Evolutionary conservation across 2,113 vertebrate species (phyloP).

Genomic region (Urocolius indicus): DNA sequence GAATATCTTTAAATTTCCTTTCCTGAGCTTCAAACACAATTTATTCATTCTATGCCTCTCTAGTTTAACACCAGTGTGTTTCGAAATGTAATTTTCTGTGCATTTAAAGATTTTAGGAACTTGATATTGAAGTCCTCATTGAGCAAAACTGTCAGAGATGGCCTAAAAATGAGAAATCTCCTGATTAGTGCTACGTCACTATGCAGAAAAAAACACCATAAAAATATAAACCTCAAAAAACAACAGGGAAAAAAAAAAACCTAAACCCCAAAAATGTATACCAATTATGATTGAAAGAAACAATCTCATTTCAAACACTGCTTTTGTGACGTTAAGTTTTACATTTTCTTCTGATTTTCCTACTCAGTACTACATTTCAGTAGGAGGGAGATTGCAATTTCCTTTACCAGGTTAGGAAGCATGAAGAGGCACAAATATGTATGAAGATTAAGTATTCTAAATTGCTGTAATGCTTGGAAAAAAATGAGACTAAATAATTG

Average conservation of each 20-base stretch:
- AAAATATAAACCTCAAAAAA: no score
- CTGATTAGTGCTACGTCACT: neutral
- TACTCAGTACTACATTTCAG: neutral
- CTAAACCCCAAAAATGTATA: fast-evolving
- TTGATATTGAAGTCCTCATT: neutral
- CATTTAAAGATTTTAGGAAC: neutral
- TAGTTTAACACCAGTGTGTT: neutral
- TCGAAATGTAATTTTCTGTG: neutral
- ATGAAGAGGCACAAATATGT: neutral
- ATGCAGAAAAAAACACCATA: neutral
- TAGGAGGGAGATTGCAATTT: neutral
- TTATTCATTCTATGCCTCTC: neutral
- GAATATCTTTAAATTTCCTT: neutral
- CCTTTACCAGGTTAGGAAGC: neutral
- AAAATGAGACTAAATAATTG: neutral
- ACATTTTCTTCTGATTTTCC: neutral
- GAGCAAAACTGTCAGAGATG: neutral
- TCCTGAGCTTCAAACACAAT: neutral
- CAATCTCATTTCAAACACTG: neutral
- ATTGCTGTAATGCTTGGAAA: neutral
- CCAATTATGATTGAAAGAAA: neutral
- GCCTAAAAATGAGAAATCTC: neutral
- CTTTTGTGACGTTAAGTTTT: neutral
- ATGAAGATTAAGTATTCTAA: neutral
- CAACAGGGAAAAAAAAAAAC: neutral